phyloP scores from a whole-genome alignment of 2,113 vertebrate species.

The Lycaon pictus region DNA sequence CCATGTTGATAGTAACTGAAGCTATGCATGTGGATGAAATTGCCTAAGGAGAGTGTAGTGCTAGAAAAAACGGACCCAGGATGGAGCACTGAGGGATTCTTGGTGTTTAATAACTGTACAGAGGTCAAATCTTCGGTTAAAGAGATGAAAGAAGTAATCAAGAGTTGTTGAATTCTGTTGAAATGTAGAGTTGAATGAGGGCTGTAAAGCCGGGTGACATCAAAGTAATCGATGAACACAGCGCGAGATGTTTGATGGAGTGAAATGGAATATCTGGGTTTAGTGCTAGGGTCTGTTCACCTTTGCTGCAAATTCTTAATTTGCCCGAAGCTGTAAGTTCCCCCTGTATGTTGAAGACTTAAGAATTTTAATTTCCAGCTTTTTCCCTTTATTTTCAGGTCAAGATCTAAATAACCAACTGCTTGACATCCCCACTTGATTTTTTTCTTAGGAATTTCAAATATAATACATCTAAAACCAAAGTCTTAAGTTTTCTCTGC shows the following conservation, averaged over 20 bases:
- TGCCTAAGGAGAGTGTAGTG: background rate
- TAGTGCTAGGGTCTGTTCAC: background rate
- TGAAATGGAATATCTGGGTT: conserved; percentile 1
- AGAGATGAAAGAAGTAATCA: background rate
- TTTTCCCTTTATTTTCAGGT: conserved; percentile 46
- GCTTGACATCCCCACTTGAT: conserved; percentile 22
- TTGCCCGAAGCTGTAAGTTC: background rate
- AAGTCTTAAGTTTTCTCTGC: conserved; percentile 21
- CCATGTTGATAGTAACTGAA: background rate
- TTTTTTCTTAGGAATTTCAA: conserved; percentile 50
- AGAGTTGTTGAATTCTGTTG: background rate
- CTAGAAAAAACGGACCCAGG: background rate
- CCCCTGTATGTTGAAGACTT: background rate
- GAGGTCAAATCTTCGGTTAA: background rate
- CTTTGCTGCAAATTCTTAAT: background rate
- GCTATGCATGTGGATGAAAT: background rate
- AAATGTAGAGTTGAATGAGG: conserved; percentile 41
- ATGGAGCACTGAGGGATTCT: background rate
- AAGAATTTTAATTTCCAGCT: conserved; percentile 35
- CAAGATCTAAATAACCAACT: background rate
- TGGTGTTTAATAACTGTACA: background rate
- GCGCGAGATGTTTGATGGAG: background rate
- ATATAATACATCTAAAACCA: conserved; percentile 2
- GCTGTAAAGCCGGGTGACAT: background rate
- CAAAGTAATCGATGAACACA: background rate